Evolutionary conservation across 1,140 invertebrate genomes (phyloP).

Genomic region (Trichoplusia ni): DNA sequence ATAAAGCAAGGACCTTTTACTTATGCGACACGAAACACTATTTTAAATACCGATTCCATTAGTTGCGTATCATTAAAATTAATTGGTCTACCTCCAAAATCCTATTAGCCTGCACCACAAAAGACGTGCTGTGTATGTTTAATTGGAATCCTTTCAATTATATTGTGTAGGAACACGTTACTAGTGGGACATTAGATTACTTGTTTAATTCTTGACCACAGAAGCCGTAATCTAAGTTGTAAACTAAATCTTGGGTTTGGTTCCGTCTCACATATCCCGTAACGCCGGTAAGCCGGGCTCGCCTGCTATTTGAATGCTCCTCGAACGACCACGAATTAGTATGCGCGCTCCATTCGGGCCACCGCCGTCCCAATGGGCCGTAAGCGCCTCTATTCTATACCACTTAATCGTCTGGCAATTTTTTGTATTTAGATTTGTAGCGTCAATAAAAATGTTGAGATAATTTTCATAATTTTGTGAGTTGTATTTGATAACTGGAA

Average conservation of each 20-base stretch:
- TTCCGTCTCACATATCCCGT: slow-evolving; percentile 76
- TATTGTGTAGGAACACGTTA: slow-evolving; percentile 49
- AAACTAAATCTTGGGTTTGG: slow-evolving; percentile 79
- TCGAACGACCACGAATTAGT: slow-evolving; percentile 77
- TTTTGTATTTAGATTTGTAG: slow-evolving; percentile 25
- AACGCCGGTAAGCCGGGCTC: slow-evolving; percentile 73
- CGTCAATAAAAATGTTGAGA: no score
- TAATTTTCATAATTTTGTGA: no score
- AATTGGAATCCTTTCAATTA: slow-evolving; percentile 64
- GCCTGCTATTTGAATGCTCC: slow-evolving; percentile 75
- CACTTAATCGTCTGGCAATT: slow-evolving; percentile 19
- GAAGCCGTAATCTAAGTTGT: slow-evolving; percentile 76
- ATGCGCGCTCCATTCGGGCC: slow-evolving; percentile 74
- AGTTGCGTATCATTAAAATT: slow-evolving; percentile 40
- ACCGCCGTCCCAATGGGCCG: slow-evolving; percentile 62
- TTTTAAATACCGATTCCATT: no score
- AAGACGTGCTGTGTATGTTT: slow-evolving; percentile 43
- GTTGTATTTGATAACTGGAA: slow-evolving; percentile 20
- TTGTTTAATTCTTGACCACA: slow-evolving; percentile 80
- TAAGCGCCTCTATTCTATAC: slow-evolving; percentile 63
- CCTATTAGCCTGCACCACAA: slow-evolving; percentile 47
- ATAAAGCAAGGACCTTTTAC: no score
- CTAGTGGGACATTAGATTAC: slow-evolving; percentile 66
- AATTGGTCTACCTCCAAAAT: slow-evolving; percentile 47
- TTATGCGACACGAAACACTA: no score